Evolutionary conservation across 2,113 vertebrate genomes (phyloP).

Genomic region (Myotis davidii): DNA sequence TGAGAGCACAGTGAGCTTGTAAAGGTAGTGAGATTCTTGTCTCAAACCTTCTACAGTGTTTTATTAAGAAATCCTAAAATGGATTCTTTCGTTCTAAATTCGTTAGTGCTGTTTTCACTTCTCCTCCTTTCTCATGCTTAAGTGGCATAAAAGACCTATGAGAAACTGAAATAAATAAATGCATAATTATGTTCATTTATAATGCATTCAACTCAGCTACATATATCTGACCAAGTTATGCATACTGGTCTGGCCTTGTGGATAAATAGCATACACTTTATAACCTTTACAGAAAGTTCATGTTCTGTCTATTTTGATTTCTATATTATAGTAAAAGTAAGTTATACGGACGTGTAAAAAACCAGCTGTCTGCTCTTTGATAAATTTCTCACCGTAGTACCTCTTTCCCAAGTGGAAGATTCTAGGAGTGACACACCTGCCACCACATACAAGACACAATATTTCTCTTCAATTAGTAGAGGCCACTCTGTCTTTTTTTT

Average conservation of each 20-base stretch:
- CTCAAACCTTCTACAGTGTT: not conserved
- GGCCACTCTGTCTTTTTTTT: not conserved
- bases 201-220: constrained; percentile 59
- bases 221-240: constrained; percentile 59
- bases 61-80: not conserved
- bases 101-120: not conserved
- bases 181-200: constrained; percentile 55
- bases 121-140: not conserved
- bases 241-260: not conserved
- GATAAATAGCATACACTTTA: constrained; percentile 52
- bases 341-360: constrained; percentile 43
- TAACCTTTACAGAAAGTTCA: constrained; percentile 56
- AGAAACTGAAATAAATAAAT: constrained; percentile 63
- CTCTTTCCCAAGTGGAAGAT: too few relatives aligned
- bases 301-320: constrained; percentile 63
- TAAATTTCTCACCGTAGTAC: not conserved
- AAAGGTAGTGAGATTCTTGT: not conserved
- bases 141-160: not conserved
- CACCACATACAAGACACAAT: accelerated
- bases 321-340: constrained; percentile 40
- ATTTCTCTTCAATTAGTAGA: not conserved
- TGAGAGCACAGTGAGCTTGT: not conserved
- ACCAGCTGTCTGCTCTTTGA: not conserved
- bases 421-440: not conserved
- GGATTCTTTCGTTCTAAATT: not conserved